Evolutionary conservation across 2,113 vertebrate genomes (phyloP), one percentile per base, ranked within the genome.

Genomic region (Passer montanus): DNA sequence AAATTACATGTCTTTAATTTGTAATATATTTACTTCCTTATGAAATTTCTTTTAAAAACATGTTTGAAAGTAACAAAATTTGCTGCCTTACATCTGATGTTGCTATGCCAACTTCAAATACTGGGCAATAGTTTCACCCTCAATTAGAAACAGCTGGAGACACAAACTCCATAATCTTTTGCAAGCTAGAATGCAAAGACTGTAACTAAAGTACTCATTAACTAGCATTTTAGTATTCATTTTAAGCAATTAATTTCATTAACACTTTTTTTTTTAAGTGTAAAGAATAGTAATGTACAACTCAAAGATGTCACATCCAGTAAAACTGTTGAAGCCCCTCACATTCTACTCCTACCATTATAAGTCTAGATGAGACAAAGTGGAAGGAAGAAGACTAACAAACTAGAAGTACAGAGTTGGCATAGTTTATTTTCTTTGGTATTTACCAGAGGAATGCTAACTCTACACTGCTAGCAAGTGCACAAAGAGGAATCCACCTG

Each of bases 71-170:
- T 19, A 81, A 72, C 14, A 31, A 39, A 20, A 69, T 56, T 35
- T 64, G 12, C 52, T 91, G 23, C 22, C 26, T 27, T 53, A 47
- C 5, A 77, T 58, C 47, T 43, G 50, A 14, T 59, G n/a, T 37
- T 43, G n/a, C 20, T 63, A 79, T 19, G 15, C 24, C 2, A 9
- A 68, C 53, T 90, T 83, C 78, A 52, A 90, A 68, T 13, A 84
- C 18, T 46, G 58, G 37, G 49, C 37, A 81, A 33, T 24, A 13
- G 62, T 67, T 93, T 90, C 43, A 77, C 1, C 4, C 43, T 74
- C 50, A 67, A 9, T 75, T 63, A 86, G 58, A 92, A 90, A 91
- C 24, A 90, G 35, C 20, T 80, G 26, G 30, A 88, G 33, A 50
- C 46, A 76, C 21, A 18, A 91, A 80, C 21, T 39, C 22, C 39